Percentiles rank a stretch among this genome's conserved stretches.
Conservation (phyloP, 2,797 vertebrate genomes). For the Sphaeramia orbicularis region DNA sequence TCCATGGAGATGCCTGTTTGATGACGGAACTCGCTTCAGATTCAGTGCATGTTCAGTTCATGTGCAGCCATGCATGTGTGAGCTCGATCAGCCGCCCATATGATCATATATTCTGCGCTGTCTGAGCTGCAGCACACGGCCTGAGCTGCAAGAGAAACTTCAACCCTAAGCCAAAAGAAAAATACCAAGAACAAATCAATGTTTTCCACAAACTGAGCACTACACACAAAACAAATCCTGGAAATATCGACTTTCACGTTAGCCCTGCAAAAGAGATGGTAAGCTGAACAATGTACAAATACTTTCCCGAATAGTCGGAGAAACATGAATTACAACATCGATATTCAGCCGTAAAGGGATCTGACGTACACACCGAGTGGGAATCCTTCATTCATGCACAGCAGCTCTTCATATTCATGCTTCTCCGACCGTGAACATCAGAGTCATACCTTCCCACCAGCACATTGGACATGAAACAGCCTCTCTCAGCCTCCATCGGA, state of each 20-base stretch:
- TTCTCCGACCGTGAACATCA: slow-evolving; percentile 25
- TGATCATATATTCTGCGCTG: not conserved
- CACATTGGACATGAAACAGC: slow-evolving; percentile 13
- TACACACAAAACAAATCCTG: slow-evolving; percentile 58
- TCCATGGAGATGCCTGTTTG: slow-evolving; percentile 16
- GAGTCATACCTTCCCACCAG: slow-evolving; percentile 19
- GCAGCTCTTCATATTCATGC: slow-evolving; percentile 21
- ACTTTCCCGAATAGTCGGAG: slow-evolving; percentile 39
- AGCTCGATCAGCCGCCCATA: slow-evolving; percentile 10
- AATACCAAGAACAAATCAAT: slow-evolving; percentile 65
- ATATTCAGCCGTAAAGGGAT: slow-evolving; percentile 26
- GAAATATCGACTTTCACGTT: slow-evolving; percentile 60
- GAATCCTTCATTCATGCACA: slow-evolving; percentile 37
- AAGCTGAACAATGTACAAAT: slow-evolving; percentile 47
- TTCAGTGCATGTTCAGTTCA: slow-evolving; percentile 11
- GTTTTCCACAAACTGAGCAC: slow-evolving; percentile 64
- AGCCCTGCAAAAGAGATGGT: slow-evolving; percentile 48
- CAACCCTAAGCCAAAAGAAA: slow-evolving; percentile 42
- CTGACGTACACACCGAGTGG: not conserved
- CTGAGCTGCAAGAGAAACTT: slow-evolving; percentile 29
- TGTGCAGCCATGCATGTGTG: slow-evolving; percentile 3
- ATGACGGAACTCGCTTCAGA: slow-evolving; percentile 31
- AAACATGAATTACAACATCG: slow-evolving; percentile 36
- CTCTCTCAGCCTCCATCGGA: not conserved
- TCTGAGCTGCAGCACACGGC: not conserved